These are phyloP conservation scores for Clarias pachynema DNA, from an alignment of 2,797 vertebrate genomes.

Conservation along the genomic window DNA sequence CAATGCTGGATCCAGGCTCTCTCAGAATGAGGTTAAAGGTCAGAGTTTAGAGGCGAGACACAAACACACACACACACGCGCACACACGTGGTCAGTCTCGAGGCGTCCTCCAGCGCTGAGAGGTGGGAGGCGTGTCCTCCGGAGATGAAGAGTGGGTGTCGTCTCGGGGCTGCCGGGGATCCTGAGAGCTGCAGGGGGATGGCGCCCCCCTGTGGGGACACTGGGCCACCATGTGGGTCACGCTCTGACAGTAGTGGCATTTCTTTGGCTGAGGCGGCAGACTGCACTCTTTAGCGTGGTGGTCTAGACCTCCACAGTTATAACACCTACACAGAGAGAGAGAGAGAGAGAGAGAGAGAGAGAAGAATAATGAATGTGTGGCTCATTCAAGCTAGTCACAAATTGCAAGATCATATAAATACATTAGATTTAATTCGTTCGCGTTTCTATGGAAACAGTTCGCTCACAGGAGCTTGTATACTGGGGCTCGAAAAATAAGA, in stretches of 20 bases:
- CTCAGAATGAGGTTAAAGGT: conserved; percentile 62
- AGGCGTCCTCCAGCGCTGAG: conserved; percentile 75
- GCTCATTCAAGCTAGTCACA: not conserved
- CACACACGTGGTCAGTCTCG: conserved; percentile 61
- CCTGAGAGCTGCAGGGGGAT: conserved; percentile 84
- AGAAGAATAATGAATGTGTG: not conserved
- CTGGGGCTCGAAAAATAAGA: not conserved
- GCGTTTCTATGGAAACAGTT: not conserved
- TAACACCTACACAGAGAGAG: conserved; percentile 83
- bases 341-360: not conserved
- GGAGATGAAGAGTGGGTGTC: conserved; percentile 76
- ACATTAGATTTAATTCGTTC: too few species aligned
- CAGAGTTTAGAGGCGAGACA: conserved; percentile 47
- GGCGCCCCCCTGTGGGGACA: conserved; percentile 88
- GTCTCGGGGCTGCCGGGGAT: conserved; percentile 78
- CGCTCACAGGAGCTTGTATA: not conserved
- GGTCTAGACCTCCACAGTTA: conserved; percentile 97
- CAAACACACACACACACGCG: too few species aligned
- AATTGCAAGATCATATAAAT: not conserved
- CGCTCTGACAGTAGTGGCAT: conserved; percentile 99
- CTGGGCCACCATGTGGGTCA: conserved; percentile 96
- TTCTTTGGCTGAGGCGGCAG: conserved; percentile 98
- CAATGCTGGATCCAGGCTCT: conserved; percentile 64
- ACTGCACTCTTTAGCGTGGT: conserved; percentile 98
- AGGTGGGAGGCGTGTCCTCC: conserved; percentile 71